Evolutionary conservation across 2,888 invertebrate species (phyloP).

Genomic region (Sinopyrophorus schimmeli): DNA sequence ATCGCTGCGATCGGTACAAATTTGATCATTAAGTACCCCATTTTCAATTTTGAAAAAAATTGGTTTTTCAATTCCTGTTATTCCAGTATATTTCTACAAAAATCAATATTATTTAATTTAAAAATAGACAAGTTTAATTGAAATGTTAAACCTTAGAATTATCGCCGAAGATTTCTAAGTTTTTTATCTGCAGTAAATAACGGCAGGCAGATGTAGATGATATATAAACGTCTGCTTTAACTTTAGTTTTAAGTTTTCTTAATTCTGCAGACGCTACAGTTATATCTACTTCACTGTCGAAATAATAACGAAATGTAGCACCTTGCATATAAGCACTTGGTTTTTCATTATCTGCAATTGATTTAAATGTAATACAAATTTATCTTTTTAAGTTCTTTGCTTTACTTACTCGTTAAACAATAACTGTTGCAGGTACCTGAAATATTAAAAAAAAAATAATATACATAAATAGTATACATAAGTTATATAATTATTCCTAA

Average conservation of each 20-base stretch:
- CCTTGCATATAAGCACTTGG: conserved; percentile 69
- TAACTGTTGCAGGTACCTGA: no score
- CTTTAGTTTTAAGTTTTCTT: not conserved
- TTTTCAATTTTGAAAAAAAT: conserved; percentile 77
- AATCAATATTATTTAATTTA: not conserved
- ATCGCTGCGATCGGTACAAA: conserved; percentile 77
- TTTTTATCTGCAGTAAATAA: not conserved
- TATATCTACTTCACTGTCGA: conserved; percentile 5
- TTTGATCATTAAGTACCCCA: conserved; percentile 73
- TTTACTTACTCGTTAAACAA: no score
- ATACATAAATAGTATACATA: no score
- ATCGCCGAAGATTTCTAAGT: conserved; percentile 52
- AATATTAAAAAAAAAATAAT: no score
- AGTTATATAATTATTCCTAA: no score
- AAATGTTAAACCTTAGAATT: conserved; percentile 72
- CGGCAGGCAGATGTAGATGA: not conserved
- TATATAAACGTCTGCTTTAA: not conserved
- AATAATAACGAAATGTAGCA: conserved; percentile 63
- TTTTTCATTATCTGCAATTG: no score
- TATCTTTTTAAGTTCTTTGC: no score
- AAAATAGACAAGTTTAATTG: conserved; percentile 6
- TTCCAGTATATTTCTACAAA: conserved; percentile 52
- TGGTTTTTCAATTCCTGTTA: conserved; percentile 69
- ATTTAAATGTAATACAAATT: no score
- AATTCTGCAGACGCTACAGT: not conserved